A percentile compares a stretch with the other conserved stretches of the same genome.
phyloP scores from a whole-genome alignment of 2,797 vertebrate genomes.

The Epinephelus awoara region DNA sequence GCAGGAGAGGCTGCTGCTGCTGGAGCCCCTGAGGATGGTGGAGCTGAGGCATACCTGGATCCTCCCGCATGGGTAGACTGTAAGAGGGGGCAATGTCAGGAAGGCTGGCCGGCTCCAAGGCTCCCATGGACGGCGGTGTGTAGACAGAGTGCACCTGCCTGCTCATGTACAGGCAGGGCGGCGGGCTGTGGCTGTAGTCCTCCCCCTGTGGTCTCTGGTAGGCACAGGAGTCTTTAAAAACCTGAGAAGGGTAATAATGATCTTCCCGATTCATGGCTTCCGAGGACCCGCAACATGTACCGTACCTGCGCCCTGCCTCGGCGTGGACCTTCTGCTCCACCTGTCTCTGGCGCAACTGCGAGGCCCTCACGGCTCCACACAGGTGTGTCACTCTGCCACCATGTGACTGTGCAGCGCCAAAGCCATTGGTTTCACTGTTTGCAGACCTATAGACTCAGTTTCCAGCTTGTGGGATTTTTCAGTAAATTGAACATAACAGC shows the following conservation, averaged over 20 bases:
- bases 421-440: slow-evolving; percentile 84
- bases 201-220: slow-evolving; percentile 91
- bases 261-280: slow-evolving; percentile 95
- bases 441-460: slow-evolving; percentile 65
- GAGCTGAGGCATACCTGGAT: slow-evolving; percentile 88
- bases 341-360: slow-evolving; percentile 79
- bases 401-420: slow-evolving; percentile 85
- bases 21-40: slow-evolving; percentile 87
- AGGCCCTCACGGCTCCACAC: slow-evolving; percentile 71
- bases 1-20: slow-evolving; percentile 80
- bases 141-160: slow-evolving; percentile 91
- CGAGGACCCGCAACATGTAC: slow-evolving; percentile 69
- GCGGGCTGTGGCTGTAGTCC: slow-evolving; percentile 93
- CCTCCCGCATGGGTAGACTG: slow-evolving; percentile 90
- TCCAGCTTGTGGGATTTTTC: slow-evolving; percentile 67
- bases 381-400: slow-evolving; percentile 87
- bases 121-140: slow-evolving; percentile 84
- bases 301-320: slow-evolving; percentile 63
- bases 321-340: slow-evolving; percentile 75
- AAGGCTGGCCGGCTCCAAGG: slow-evolving; percentile 90
- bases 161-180: slow-evolving; percentile 96
- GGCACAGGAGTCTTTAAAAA: slow-evolving; percentile 95
- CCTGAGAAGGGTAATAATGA: slow-evolving; percentile 91
- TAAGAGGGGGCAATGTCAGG: slow-evolving; percentile 91
- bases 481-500: slow-evolving; percentile 75